Percentiles rank a stretch among this genome's conserved stretches.
phyloP scores from a whole-genome alignment of 2,113 vertebrate species.

The Centropus bengalensis region DNA sequence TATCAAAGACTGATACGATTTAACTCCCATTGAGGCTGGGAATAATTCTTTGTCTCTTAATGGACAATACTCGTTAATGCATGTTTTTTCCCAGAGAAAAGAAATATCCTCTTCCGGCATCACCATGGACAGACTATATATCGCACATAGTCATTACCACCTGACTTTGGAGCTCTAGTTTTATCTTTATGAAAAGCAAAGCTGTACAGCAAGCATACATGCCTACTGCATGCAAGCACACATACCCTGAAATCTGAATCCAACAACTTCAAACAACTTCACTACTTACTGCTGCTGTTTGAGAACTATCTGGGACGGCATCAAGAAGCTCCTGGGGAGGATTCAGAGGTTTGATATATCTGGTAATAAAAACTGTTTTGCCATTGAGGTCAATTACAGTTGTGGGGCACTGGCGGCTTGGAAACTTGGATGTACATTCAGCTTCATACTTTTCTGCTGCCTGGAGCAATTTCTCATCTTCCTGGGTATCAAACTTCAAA shows the following conservation, averaged over 20 bases:
- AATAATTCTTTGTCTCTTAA: background rate
- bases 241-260: background rate
- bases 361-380: slow-evolving; percentile 90
- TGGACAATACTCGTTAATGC: background rate
- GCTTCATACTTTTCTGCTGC: slow-evolving; percentile 86
- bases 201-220: background rate
- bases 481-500: slow-evolving; percentile 91
- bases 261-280: background rate
- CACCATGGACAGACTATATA: background rate
- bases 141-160: background rate
- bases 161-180: background rate
- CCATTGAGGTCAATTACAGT: slow-evolving; percentile 90
- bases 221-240: background rate
- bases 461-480: slow-evolving; percentile 89
- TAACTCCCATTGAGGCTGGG: background rate
- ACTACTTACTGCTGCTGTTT: slow-evolving; percentile 83
- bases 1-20: background rate
- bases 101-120: background rate
- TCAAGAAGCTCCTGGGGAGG: slow-evolving; percentile 90
- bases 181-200: background rate
- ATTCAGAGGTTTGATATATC: slow-evolving; percentile 87
- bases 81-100: background rate
- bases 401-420: slow-evolving; percentile 85
- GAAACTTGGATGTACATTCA: slow-evolving; percentile 81
- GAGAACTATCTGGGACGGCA: slow-evolving; percentile 69